These are phyloP conservation scores for Ctenopoma multispine DNA, from an alignment of 2,797 vertebrate genomes.

Conservation along the genomic window DNA sequence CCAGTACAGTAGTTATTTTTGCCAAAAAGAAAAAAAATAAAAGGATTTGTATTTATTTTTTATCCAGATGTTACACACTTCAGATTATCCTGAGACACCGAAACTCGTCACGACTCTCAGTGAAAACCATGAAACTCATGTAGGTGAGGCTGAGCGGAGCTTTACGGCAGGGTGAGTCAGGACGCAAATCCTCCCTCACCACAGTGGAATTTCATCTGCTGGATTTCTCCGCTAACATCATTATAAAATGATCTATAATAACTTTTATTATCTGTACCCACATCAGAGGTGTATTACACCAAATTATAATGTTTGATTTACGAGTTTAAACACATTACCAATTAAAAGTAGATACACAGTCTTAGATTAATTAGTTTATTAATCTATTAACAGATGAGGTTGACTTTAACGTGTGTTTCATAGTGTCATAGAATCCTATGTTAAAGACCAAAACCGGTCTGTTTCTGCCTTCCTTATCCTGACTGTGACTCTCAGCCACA, in stretches of 20 bases:
- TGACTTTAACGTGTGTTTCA: conserved; percentile 26
- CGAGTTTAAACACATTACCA: conserved; percentile 10
- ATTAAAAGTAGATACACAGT: not conserved
- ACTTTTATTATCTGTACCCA: conserved; percentile 19
- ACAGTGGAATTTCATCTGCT: not conserved
- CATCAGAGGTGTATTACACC: conserved; percentile 14
- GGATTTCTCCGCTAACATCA: conserved; percentile 23
- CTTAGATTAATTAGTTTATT: conserved; percentile 36
- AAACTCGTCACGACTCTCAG: conserved; percentile 43
- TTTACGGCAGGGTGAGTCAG: conserved; percentile 30
- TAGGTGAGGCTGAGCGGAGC: conserved; percentile 35
- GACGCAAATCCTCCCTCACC: conserved; percentile 15
- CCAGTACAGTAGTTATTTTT: conserved; percentile 50
- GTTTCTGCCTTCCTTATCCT: not conserved
- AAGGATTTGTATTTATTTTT: conserved; percentile 34
- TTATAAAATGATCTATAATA: conserved; percentile 7
- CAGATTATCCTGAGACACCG: conserved; percentile 35
- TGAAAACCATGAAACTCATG: conserved; percentile 63
- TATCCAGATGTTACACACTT: conserved; percentile 33
- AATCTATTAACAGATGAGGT: conserved; percentile 11
- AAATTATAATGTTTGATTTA: conserved; percentile 47
- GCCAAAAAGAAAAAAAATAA: conserved; percentile 39
- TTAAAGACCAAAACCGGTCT: conserved; percentile 13
- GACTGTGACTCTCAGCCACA: not conserved
- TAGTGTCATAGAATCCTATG: conserved; percentile 1